phyloP scores from a whole-genome alignment of 2,888 invertebrate species.

The Escarpia spicata region DNA sequence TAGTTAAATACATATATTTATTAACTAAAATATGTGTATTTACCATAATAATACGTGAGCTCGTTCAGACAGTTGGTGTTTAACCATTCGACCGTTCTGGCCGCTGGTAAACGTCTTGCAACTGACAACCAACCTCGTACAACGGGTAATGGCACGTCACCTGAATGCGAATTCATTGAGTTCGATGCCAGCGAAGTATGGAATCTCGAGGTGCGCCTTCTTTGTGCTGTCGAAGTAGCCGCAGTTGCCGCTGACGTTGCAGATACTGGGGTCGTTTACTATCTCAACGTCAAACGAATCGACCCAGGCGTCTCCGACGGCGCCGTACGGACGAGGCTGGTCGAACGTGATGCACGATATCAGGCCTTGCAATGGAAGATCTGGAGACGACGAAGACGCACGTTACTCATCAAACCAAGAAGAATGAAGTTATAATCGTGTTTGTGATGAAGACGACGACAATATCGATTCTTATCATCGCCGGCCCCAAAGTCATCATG shows the following conservation, averaged over 20 bases:
- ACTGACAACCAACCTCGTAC: too few relatives aligned
- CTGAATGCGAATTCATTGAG: background rate
- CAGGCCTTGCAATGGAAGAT: background rate
- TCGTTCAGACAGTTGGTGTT: too few relatives aligned
- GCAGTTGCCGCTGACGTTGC: background rate
- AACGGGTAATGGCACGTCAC: background rate
- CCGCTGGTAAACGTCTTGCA: too few relatives aligned
- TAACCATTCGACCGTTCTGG: too few relatives aligned
- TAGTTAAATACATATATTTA: too few relatives aligned
- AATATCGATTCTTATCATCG: too few relatives aligned
- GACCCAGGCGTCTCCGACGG: background rate
- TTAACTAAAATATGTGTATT: too few relatives aligned
- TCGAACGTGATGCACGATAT: background rate
- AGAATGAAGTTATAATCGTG: too few relatives aligned
- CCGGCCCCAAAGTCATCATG: too few relatives aligned
- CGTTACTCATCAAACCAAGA: too few relatives aligned
- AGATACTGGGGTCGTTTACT: background rate
- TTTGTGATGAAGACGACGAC: too few relatives aligned
- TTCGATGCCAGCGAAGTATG: background rate
- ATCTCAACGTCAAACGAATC: background rate
- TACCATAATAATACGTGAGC: too few relatives aligned
- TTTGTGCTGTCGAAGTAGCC: background rate
- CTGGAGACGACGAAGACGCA: background rate
- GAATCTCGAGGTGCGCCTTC: slow-evolving; percentile 5
- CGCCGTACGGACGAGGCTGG: background rate